Evolutionary conservation across 2,113 vertebrate species (phyloP), one percentile per base, ranked within the genome.

Genomic region (Centropus bengalensis): DNA sequence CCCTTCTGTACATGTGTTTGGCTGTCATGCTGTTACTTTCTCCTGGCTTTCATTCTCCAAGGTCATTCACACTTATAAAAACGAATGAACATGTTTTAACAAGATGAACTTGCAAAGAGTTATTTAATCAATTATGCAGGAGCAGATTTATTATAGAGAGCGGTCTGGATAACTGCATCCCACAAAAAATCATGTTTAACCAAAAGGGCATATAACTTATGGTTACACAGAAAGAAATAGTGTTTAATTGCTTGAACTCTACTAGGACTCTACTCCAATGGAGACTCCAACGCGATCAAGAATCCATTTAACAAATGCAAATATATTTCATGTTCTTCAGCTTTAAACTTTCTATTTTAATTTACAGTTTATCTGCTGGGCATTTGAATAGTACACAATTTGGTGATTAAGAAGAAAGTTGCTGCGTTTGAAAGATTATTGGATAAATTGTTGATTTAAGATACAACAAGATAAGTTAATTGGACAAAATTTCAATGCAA

Each of bases 111-210:
- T 64, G 78, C 49, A 94, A 95, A 90, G 73, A 84, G 51, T 33
- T 87, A 91, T 94, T 97, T 96, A 94, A 96, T 96, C 91, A 96
- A 56, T 93, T 95, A 82, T 81, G 76, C 60, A 91, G 91, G 74
- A 85, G 68, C 73, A 92, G 66, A 91, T 59, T 95, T 91, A 93
- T 85, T 84, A 81, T 60, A 63, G 33, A 89, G 94, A 92, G 63
- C 60, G 76, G 84, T 78, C 68, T 89, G 45, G 38, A 77, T 52
- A 75, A 91, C 74, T 89, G 87, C 67, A 82, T 76, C 71, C 51
- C 78, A 84, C 54, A 66, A 91, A 91, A 94, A 75, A 74, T 74
- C 20, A 75, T 10, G 26, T 88, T 84, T 67, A 93, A 86, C 80
- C 17, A 23, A 94, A 71, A 88, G 36, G 51, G 92, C 64, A 21